Evolutionary conservation across 2,888 invertebrate genomes (phyloP).

Genomic region (Tromatobia lineatoria): DNA sequence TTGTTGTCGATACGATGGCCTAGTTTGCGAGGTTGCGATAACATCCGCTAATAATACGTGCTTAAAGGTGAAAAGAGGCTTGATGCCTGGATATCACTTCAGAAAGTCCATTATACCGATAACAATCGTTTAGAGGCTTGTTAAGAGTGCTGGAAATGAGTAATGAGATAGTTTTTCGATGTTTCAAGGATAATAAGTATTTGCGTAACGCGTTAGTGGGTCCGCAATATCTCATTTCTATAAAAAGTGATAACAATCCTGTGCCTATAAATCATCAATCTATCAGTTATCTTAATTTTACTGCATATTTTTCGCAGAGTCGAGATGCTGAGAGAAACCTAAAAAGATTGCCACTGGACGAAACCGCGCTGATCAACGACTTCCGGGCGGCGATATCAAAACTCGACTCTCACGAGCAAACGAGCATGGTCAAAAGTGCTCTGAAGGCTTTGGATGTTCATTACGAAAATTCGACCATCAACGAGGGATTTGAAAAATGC

Average conservation of each 20-base stretch:
- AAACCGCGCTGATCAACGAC: slow-evolving; percentile 80
- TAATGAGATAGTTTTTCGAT: slow-evolving; percentile 13
- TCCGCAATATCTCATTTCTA: neutral
- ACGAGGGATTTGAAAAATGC: slow-evolving; percentile 77
- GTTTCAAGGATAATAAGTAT: neutral
- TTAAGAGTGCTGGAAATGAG: neutral
- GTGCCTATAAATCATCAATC: neutral
- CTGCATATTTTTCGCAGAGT: slow-evolving; percentile 72
- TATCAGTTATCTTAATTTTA: slow-evolving; percentile 12
- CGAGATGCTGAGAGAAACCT: slow-evolving; percentile 81
- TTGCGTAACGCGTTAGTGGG: neutral
- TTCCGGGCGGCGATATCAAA: slow-evolving; percentile 82
- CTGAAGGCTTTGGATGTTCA: slow-evolving; percentile 79
- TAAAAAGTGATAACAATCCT: neutral
- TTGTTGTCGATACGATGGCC: slow-evolving; percentile 23
- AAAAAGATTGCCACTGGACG: slow-evolving; percentile 80
- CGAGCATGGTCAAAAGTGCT: slow-evolving; percentile 79
- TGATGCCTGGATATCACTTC: slow-evolving; percentile 31
- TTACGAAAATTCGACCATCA: slow-evolving; percentile 69
- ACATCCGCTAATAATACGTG: slow-evolving; percentile 49
- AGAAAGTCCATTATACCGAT: slow-evolving; percentile 35
- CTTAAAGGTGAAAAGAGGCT: slow-evolving; percentile 13
- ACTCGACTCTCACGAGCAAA: slow-evolving; percentile 82
- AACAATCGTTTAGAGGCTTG: slow-evolving; percentile 41
- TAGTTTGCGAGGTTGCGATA: slow-evolving; percentile 48